Base-by-base conservation (phyloP, 2,888 invertebrate species). In the Nowickia ferox region DNA sequence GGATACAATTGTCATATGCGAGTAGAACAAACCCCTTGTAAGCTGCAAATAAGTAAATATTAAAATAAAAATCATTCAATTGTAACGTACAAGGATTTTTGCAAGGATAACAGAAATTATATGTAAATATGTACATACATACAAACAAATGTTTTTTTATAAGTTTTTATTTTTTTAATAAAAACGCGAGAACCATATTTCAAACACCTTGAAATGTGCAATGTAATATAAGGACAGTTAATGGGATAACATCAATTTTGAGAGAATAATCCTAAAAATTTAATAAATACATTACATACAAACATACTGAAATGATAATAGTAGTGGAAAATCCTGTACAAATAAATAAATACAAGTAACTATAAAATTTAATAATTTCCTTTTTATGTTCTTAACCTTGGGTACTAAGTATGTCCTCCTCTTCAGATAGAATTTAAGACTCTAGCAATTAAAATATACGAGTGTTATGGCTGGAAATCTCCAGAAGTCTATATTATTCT, bases 11-110 rank as follows among this genome's bases (percentile, higher is more conserved):
- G 68, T 81, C 68, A 69, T 69, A 57, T 40, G 48, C 42, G 57
- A 48, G 61, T 22, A 57, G 22, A 9, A n/a, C 19, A 19, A 1
- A 11, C 17, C 1, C 1, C 11, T 17, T 1, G n/a, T 22, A 38
- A 40, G 13, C 40, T 13, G 17, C n/a, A 69, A 55, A 30, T 9
- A 30, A 30, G 30, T 6, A 30, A 30, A 30, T 30, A 30, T 30
- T 30, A n/a, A 71, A 71, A 53, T 17, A 69, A 69, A 76, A 82
- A 78, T 85, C 74, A 81, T 30, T 85, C 81, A 78, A 30, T 74
- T 81, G 81, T 61, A 74, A 78, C 68, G 19, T 38, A 59, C 48
- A 81, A 74, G 69, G 48, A 68, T 85, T 19, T 63, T 13, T 82
- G 63, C 13, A 55, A 63, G 82, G 76, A 42, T 63, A 9, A 8